Evolutionary conservation across 2,797 vertebrate species (phyloP).

Genomic region (Miichthys miiuy): DNA sequence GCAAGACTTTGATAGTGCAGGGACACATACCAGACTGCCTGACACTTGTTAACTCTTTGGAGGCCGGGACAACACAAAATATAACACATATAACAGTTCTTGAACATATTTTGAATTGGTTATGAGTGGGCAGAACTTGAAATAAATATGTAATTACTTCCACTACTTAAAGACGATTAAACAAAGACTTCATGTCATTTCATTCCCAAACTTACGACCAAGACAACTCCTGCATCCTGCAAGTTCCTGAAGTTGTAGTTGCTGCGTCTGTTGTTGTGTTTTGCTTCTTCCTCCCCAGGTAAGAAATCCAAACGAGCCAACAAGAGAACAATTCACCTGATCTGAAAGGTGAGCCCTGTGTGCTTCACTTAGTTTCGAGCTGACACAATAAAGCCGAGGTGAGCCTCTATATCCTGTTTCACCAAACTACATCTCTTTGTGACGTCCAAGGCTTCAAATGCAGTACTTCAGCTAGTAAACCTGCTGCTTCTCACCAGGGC

Average conservation of each 20-base stretch:
- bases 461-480: background rate
- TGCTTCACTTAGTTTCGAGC: constrained; percentile 18
- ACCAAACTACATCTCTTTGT: background rate
- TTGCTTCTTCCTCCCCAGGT: background rate
- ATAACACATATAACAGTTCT: background rate
- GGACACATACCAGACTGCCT: constrained; percentile 28
- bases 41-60: constrained; percentile 49
- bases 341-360: constrained; percentile 38
- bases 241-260: background rate
- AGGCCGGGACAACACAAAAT: constrained; percentile 1
- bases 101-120: background rate
- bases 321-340: constrained; percentile 6
- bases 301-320: background rate
- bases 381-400: background rate
- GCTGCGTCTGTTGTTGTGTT: background rate
- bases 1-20: constrained; percentile 46
- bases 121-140: background rate
- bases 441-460: constrained; percentile 14
- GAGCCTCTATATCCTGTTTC: constrained; percentile 32
- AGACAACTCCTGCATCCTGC: background rate
- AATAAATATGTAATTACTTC: background rate
- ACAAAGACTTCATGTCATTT: background rate
- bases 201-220: background rate
- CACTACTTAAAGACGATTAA: background rate
- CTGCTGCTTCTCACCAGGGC: background rate